Evolutionary conservation across 2,797 vertebrate genomes (phyloP).

Genomic region (Malurus splendens): DNA sequence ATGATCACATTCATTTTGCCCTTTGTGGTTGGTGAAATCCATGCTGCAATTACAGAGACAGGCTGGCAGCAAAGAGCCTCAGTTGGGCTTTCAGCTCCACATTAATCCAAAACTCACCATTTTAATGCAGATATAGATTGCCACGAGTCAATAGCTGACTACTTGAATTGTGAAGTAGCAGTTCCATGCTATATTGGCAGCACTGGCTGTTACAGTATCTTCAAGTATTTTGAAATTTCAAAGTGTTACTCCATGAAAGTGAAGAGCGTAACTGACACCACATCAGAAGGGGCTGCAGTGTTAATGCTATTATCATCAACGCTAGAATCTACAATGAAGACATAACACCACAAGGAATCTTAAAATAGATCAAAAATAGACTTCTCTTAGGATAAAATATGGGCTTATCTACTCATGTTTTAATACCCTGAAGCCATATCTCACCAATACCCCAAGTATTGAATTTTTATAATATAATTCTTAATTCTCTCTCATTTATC

Average conservation of each 20-base stretch:
- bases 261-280: conserved; percentile 45
- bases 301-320: conserved; percentile 29
- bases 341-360: background rate
- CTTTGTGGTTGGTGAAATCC: conserved; percentile 85
- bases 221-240: conserved; percentile 69
- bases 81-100: conserved; percentile 79
- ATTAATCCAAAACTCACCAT: conserved; percentile 81
- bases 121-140: conserved; percentile 85
- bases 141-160: conserved; percentile 78
- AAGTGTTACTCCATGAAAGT: conserved; percentile 54
- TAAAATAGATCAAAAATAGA: background rate
- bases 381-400: background rate
- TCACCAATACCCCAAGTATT: background rate
- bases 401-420: rapidly evolving
- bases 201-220: conserved; percentile 65
- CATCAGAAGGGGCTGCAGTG: background rate
- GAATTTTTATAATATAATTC: background rate
- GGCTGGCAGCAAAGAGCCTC: conserved; percentile 79
- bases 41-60: conserved; percentile 81
- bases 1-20: conserved; percentile 81
- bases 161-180: conserved; percentile 77
- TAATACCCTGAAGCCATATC: background rate
- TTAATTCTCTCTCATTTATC: background rate
- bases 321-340: conserved; percentile 26
- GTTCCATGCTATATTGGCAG: conserved; percentile 66